A percentile compares a stretch with the other conserved stretches of the same genome.
phyloP scores from a whole-genome alignment of 1,140 invertebrate genomes.

The Amyelois transitella region DNA sequence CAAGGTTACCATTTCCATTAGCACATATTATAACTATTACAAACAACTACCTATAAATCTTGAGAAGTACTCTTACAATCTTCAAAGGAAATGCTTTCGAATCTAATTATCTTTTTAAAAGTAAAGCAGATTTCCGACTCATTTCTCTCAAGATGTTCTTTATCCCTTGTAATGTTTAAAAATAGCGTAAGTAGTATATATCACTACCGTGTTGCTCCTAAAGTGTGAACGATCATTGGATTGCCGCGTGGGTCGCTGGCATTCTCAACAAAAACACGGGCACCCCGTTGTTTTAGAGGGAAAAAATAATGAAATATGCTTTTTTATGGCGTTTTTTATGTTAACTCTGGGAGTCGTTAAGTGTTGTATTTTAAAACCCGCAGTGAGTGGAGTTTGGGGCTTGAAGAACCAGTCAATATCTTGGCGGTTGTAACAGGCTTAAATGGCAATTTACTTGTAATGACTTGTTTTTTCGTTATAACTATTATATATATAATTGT shows the following conservation, averaged over 20 bases:
- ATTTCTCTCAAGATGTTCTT: conserved; percentile 1
- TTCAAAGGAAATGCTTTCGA: neutral
- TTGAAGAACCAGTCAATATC: neutral
- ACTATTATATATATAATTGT: too few relatives aligned
- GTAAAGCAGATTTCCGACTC: neutral
- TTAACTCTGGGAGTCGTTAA: conserved; percentile 56
- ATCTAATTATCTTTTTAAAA: conserved; percentile 1
- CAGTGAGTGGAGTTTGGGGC: conserved; percentile 22
- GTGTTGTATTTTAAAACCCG: conserved; percentile 49
- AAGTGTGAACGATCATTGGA: conserved; percentile 64
- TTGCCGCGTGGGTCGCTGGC: conserved; percentile 49
- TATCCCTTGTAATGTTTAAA: conserved; percentile 20
- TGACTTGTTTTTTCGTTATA: too few relatives aligned
- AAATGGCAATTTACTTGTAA: neutral
- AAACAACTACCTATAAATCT: neutral
- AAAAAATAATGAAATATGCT: conserved; percentile 71
- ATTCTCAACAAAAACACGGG: conserved; percentile 57
- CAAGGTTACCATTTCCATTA: neutral
- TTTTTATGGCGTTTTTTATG: conserved; percentile 62
- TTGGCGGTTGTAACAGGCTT: neutral
- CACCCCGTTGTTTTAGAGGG: conserved; percentile 68
- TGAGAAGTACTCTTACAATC: neutral
- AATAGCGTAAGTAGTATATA: conserved; percentile 47
- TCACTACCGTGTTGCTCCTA: conserved; percentile 57
- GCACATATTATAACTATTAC: neutral